These are phyloP conservation scores for Rhinogobio ventralis DNA, from an alignment of 2,797 vertebrate genomes.

Conservation along the genomic window DNA sequence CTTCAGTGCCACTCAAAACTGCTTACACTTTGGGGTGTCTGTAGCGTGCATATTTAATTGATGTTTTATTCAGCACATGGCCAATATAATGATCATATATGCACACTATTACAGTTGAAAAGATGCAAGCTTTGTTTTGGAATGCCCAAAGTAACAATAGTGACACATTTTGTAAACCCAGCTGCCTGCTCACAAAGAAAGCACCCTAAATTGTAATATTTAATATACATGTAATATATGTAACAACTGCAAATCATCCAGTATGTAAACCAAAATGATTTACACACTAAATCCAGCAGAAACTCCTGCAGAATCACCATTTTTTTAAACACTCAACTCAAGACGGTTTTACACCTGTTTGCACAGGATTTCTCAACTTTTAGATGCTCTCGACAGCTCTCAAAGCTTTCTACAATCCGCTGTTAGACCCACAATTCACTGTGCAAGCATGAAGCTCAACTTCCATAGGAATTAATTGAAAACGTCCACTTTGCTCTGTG, in stretches of 20 bases:
- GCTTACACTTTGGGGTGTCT: neutral
- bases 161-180: neutral
- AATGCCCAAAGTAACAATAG: neutral
- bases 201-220: neutral
- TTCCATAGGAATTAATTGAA: neutral
- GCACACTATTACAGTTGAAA: neutral
- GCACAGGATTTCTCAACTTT: neutral
- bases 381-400: neutral
- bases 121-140: neutral
- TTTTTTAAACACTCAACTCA: neutral
- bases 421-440: no score
- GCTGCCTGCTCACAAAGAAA: neutral
- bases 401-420: neutral
- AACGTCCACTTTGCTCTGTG: neutral
- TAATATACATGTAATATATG: neutral
- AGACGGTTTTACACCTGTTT: neutral
- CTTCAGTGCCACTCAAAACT: no score
- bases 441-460: neutral
- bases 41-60: neutral
- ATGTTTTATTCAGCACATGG: neutral
- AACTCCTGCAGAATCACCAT: no score
- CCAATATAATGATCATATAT: neutral
- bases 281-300: neutral
- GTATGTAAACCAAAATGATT: neutral
- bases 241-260: neutral